Conservation (phyloP, 1,140 invertebrate species). For the Calosoma granatense region DNA sequence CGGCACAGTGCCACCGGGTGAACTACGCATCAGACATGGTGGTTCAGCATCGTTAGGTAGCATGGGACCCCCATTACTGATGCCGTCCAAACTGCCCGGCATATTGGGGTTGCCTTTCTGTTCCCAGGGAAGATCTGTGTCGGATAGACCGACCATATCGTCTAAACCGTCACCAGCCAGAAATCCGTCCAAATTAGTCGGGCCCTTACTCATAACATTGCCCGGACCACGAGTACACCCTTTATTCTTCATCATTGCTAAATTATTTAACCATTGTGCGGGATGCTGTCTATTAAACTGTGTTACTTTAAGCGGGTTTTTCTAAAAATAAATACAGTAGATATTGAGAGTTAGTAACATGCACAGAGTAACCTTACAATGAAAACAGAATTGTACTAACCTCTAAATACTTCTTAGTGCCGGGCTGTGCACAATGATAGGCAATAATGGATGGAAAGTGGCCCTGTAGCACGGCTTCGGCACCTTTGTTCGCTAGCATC, state of each 20-base stretch:
- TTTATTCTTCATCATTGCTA: conserved; percentile 65
- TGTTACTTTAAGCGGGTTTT: conserved; percentile 80
- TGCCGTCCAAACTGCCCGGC: conserved; percentile 27
- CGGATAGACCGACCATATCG: conserved; percentile 37
- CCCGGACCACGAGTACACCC: conserved; percentile 43
- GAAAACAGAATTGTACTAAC: too few relatives aligned
- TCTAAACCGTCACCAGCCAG: conserved; percentile 41
- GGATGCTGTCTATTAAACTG: conserved; percentile 75
- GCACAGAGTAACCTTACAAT: not conserved
- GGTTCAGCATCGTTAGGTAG: not conserved
- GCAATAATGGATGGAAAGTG: conserved; percentile 87
- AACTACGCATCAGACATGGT: conserved; percentile 25
- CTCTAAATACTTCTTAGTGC: conserved; percentile 89
- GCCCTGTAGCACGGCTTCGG: conserved; percentile 80
- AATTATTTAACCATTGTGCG: conserved; percentile 68
- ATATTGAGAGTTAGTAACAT: too few relatives aligned
- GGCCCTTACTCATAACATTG: conserved; percentile 24
- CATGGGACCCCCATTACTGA: conserved; percentile 24
- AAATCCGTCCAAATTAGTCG: conserved; percentile 35
- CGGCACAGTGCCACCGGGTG: conserved; percentile 21
- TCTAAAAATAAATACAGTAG: conserved; percentile 37
- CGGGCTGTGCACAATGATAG: conserved; percentile 89
- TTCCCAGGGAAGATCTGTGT: conserved; percentile 33
- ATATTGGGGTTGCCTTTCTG: conserved; percentile 30
- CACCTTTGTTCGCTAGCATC: conserved; percentile 84